Evolutionary conservation across 1,140 invertebrate species (phyloP).

Genomic region (Pemphigus obesinymphae): DNA sequence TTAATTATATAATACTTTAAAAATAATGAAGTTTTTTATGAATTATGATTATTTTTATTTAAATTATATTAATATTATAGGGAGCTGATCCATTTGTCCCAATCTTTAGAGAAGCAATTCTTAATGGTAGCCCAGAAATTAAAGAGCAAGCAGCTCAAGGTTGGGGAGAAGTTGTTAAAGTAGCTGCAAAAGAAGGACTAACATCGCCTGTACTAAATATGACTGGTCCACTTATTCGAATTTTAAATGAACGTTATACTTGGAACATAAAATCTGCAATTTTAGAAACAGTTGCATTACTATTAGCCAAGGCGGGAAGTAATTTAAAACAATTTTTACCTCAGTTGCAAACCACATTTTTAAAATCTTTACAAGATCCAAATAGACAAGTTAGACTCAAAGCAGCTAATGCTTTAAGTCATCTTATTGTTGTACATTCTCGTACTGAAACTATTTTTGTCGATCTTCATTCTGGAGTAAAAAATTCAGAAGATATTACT

Average conservation of each 20-base stretch:
- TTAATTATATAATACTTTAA: too few species aligned
- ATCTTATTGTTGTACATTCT: conserved; percentile 85
- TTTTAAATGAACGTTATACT: conserved; percentile 91
- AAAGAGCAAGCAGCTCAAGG: conserved; percentile 94
- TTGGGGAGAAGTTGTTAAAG: conserved; percentile 83
- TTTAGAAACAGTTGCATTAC: conserved; percentile 83
- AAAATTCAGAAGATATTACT: conserved; percentile 73
- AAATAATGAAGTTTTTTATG: neutral
- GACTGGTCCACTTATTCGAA: conserved; percentile 94
- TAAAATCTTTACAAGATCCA: conserved; percentile 86
- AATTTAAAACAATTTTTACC: conserved; percentile 92
- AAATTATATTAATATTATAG: conserved; percentile 49
- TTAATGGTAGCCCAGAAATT: conserved; percentile 88
- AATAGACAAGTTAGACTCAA: conserved; percentile 82
- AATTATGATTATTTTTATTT: neutral
- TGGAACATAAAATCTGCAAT: conserved; percentile 93
- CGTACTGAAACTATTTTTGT: conserved; percentile 82
- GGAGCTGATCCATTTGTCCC: conserved; percentile 90
- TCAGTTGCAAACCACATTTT: conserved; percentile 95
- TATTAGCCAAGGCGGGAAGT: conserved; percentile 71
- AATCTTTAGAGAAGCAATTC: conserved; percentile 90
- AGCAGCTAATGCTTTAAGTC: conserved; percentile 80
- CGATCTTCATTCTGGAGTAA: conserved; percentile 82
- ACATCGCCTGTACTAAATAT: conserved; percentile 95
- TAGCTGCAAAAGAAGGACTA: conserved; percentile 78